Percentiles rank a stretch among this genome's conserved stretches.
These are phyloP conservation scores for Lomographa bimaculata DNA, from an alignment of 2,888 invertebrate genomes.

Conservation along the genomic window DNA sequence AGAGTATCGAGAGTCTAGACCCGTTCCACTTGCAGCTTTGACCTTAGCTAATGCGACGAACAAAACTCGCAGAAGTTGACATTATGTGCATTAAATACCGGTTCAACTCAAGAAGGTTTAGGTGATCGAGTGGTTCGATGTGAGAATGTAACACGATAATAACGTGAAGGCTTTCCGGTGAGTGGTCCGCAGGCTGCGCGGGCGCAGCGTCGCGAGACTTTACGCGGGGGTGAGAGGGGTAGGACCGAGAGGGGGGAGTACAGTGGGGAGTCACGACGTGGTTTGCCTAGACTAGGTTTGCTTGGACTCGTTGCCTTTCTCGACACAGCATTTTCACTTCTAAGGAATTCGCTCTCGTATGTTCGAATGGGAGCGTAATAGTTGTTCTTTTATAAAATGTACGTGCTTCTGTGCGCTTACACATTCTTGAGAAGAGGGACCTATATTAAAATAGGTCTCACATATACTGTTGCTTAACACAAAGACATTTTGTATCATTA, in stretches of 20 bases:
- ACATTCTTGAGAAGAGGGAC: no score
- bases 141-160: conserved; percentile 55
- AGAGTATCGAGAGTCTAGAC: conserved; percentile 15
- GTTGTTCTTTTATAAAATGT: conserved; percentile 18
- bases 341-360: conserved; percentile 38
- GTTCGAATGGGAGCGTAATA: conserved; percentile 32
- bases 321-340: conserved; percentile 45
- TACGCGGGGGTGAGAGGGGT: conserved; percentile 28
- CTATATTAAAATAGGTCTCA: no score
- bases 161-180: conserved; percentile 63
- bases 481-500: no score
- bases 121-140: conserved; percentile 52
- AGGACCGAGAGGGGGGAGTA: conserved; percentile 33
- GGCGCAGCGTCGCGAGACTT: conserved; percentile 41
- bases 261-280: conserved; percentile 67
- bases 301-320: conserved; percentile 40
- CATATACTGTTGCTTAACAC: no score
- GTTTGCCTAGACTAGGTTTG: conserved; percentile 70
- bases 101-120: conserved; percentile 50
- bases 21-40: conserved; percentile 20
- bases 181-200: conserved; percentile 47
- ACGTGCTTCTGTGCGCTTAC: neutral
- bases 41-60: conserved; percentile 26
- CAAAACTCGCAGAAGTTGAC: conserved; percentile 22
- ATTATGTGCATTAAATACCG: conserved; percentile 39